Evolutionary conservation across 2,888 invertebrate genomes (phyloP), one percentile per base, ranked within the genome.

Genomic region (Tachina grossa): DNA sequence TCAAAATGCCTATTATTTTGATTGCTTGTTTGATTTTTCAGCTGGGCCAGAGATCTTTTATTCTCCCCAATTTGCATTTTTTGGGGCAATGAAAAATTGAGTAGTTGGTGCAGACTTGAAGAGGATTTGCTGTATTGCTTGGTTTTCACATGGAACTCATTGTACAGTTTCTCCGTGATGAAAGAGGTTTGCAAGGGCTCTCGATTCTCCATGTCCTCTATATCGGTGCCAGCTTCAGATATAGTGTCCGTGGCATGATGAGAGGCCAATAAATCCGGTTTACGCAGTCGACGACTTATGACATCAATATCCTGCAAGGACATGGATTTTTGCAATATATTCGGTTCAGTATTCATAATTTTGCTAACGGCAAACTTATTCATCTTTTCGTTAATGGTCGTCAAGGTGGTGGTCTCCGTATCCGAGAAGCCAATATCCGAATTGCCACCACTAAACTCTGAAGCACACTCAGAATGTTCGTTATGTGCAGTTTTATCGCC

Each of bases 111-210:
- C 63, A 95, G 91, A 89, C 95, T 95, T 2, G 95, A 95, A 0
- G 95, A 95, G 5, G 95, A 95, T 90, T 95, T 95, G 89, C 95
- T 95, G 5, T 95, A 93, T 87, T 94, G 93, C 89, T 95, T 95
- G 9, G 95, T 95, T 92, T 95, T 95, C 0, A 95, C 95, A 88
- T 95, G 95, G 89, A 95, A 95, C 91, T 95, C 95, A 5, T 95
- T 95, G 91, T 95, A 95, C 43, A 95, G 92, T 88, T 95, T 95
- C 88, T 95, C 95, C 14, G 95, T 95, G 55, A 95, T 95, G 87
- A 94, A 95, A 0, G 95, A 95, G 88, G 95, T 94, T 76, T 94
- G 94, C 8, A 81, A n/a, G 1, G 90, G 90, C 16, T 90, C 90
- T 14, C 90, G 89, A 81, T 92, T 91, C 78, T 91, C 91, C 72